Evolutionary conservation across 2,113 vertebrate genomes (phyloP), one percentile per base, ranked within the genome.

Genomic region (human): DNA sequence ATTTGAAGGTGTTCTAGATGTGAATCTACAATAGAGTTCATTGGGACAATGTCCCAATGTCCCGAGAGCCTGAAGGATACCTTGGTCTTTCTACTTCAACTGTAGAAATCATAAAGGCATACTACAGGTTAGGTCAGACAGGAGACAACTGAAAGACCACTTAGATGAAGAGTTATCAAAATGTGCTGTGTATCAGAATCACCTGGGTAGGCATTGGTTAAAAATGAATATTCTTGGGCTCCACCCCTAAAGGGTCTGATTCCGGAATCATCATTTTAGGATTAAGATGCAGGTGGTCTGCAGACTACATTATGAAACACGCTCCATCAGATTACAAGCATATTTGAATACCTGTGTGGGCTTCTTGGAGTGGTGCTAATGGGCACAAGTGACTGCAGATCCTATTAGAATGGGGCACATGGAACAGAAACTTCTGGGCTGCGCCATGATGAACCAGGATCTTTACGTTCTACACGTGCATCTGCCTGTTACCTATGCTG

Each of bases 251-350:
- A 86, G 22, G 32, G 16, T 92, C n/a, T 89, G 50, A 95, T 89
- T 95, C 43, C 68, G 38, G 45, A 76, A 86, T 94, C 32, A 78
- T 96, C n/a, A 85, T 78, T 94, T 92, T 75, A 81, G 90, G 66
- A 95, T 75, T 88, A 84, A 93, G 27, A 35, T 82, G 38, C 84
- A 83, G 61, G 61, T 52, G 20, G 52, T 88, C n/a, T 96, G 17
- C 27, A 78, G 66, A 59, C 25, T 50, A 57, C 25, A 78, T 50
- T 87, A 57, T 2, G 8, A 95, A 93, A 89, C 5, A 81, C 5
- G 75, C 32, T 91, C 11, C 40, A 93, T 81, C 48, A 82, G 32
- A 70, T 80, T 55, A 93, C 17, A 76, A 43, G 43, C 79, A 89
- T 59, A 86, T 66, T 50, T 94, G 83, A 95, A 80, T 6, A 66